Conservation (phyloP, 92 coral and sea anemone genomes). For the Zoanthus solanderi region DNA sequence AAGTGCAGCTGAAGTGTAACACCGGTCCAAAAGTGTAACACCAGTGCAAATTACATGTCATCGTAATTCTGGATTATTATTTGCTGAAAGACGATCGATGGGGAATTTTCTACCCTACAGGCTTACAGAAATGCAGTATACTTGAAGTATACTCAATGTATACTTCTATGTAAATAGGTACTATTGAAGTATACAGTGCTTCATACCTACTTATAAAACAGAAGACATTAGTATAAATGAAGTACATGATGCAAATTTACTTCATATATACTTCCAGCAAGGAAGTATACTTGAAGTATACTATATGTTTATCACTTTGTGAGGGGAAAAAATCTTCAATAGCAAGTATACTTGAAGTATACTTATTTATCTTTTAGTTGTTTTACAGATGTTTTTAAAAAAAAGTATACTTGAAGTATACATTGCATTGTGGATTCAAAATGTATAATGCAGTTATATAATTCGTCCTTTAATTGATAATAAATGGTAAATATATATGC, state of each 20-base stretch:
- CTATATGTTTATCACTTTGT: not conserved
- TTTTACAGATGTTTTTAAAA: not conserved
- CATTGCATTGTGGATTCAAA: too few relatives aligned
- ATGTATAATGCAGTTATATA: too few relatives aligned
- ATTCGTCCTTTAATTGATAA: too few relatives aligned
- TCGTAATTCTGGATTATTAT: too few relatives aligned
- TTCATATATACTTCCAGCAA: constrained; percentile 20
- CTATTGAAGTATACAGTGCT: not conserved
- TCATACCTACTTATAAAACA: constrained; percentile 1
- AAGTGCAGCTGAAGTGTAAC: too few relatives aligned
- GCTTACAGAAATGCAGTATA: constrained; percentile 15
- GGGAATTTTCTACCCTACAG: too few relatives aligned
- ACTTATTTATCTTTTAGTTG: not conserved
- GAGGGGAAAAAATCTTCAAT: not conserved
- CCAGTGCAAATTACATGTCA: too few relatives aligned
- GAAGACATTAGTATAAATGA: not conserved
- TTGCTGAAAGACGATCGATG: too few relatives aligned
- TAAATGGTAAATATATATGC: too few relatives aligned
- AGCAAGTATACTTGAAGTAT: constrained; percentile 4
- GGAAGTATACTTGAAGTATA: constrained; percentile 27
- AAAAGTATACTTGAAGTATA: too few relatives aligned
- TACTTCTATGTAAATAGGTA: not conserved
- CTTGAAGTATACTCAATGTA: constrained; percentile 12
- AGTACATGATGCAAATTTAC: constrained; percentile 7
- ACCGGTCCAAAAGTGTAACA: too few relatives aligned